Evolutionary conservation across 2,797 vertebrate species (phyloP).

Genomic region (Sandelia bainsii): DNA sequence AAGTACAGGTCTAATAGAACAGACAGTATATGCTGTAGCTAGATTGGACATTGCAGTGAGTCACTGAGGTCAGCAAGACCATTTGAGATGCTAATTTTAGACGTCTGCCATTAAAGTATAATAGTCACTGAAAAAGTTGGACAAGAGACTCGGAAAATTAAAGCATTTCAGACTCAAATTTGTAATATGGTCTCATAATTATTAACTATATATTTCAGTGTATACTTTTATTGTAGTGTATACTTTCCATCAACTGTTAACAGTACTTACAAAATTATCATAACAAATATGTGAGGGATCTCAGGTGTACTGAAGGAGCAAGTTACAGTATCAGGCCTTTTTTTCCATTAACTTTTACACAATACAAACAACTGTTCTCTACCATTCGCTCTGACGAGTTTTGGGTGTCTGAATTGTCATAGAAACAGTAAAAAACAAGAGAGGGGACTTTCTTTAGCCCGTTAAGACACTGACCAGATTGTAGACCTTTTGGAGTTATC

Average conservation of each 20-base stretch:
- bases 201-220: too few species aligned
- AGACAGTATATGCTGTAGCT: background rate
- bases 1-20: conserved; percentile 1
- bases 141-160: background rate
- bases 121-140: background rate
- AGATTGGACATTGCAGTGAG: background rate
- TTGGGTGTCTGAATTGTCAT: conserved; percentile 18
- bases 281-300: background rate
- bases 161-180: too few species aligned
- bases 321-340: conserved; percentile 46
- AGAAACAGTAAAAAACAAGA: conserved; percentile 20
- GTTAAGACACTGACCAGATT: conserved; percentile 5
- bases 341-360: conserved; percentile 53
- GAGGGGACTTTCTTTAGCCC: too few species aligned
- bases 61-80: conserved; percentile 12
- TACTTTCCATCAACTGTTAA: background rate
- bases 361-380: conserved; percentile 49
- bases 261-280: background rate
- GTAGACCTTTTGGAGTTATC: background rate
- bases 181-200: too few species aligned
- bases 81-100: background rate
- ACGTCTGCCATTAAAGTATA: background rate
- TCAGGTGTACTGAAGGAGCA: conserved; percentile 11
- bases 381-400: conserved; percentile 58
- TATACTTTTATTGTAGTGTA: background rate